phyloP scores from a whole-genome alignment of 2,888 invertebrate species.

The Brenthis hecate region DNA sequence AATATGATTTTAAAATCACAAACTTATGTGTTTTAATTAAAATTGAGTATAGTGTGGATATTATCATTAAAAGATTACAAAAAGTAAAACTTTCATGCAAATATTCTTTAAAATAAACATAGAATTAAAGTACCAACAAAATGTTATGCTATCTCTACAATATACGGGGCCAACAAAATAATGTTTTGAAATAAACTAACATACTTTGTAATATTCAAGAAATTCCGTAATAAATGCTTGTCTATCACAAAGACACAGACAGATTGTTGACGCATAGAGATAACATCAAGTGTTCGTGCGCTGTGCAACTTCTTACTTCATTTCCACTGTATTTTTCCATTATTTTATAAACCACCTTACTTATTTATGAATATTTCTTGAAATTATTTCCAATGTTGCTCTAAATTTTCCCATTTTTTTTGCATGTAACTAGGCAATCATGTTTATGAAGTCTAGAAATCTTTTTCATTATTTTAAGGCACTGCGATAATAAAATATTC shows the following conservation, averaged over 20 bases:
- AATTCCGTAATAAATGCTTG: too few relatives aligned
- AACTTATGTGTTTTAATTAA: slow-evolving; percentile 12
- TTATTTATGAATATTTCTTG: too few relatives aligned
- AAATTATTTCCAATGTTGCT: too few relatives aligned
- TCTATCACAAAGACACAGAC: too few relatives aligned
- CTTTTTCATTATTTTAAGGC: background rate
- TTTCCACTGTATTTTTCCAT: too few relatives aligned
- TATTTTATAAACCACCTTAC: too few relatives aligned
- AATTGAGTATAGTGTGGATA: background rate
- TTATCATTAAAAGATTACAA: background rate
- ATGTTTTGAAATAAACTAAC: background rate
- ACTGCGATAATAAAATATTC: too few relatives aligned
- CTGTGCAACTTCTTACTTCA: too few relatives aligned
- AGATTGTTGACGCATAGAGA: too few relatives aligned
- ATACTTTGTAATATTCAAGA: background rate
- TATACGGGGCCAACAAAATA: background rate
- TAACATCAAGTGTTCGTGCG: too few relatives aligned
- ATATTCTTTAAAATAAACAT: background rate
- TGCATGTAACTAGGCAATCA: background rate
- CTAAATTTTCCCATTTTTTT: too few relatives aligned
- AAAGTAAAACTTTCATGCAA: background rate
- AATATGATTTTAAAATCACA: slow-evolving; percentile 24
- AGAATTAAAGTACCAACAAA: background rate
- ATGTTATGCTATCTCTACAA: background rate
- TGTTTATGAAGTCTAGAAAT: background rate